These are phyloP conservation scores for Macrobrachium rosenbergii DNA, from an alignment of 1,140 invertebrate species.

Conservation along the genomic window DNA sequence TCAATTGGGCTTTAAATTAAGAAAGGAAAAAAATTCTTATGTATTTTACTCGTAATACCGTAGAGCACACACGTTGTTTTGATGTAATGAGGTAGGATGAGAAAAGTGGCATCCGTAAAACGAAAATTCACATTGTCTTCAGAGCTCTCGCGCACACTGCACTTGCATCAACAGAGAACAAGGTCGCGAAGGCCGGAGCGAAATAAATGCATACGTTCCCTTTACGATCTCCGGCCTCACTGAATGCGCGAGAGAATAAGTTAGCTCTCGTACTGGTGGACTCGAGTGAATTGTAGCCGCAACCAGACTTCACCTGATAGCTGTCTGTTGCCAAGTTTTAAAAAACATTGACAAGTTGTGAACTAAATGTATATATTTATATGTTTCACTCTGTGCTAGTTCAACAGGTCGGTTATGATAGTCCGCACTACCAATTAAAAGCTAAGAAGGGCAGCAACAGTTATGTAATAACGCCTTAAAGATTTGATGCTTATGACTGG, in stretches of 20 bases:
- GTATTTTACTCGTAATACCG: constrained; percentile 52
- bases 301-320: constrained; percentile 16
- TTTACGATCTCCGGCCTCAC: constrained; percentile 53
- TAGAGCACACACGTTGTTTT: constrained; percentile 54
- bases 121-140: constrained; percentile 44
- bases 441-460: too few species aligned
- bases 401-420: too few species aligned
- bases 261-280: too few species aligned
- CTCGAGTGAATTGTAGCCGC: neutral
- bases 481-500: too few species aligned
- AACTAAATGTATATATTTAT: too few species aligned
- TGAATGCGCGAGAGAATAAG: neutral
- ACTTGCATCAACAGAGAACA: constrained; percentile 45
- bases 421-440: too few species aligned
- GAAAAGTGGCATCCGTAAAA: constrained; percentile 39
- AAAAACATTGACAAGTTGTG: neutral
- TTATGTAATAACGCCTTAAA: too few species aligned
- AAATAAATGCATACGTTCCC: constrained; percentile 31
- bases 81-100: constrained; percentile 60
- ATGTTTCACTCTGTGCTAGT: too few species aligned
- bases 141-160: constrained; percentile 39
- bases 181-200: constrained; percentile 52
- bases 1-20: too few species aligned
- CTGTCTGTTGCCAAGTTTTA: constrained; percentile 12
- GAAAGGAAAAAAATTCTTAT: too few species aligned